Base-by-base conservation (phyloP, 2,797 vertebrate genomes). In the Coccyzus lansbergi region DNA sequence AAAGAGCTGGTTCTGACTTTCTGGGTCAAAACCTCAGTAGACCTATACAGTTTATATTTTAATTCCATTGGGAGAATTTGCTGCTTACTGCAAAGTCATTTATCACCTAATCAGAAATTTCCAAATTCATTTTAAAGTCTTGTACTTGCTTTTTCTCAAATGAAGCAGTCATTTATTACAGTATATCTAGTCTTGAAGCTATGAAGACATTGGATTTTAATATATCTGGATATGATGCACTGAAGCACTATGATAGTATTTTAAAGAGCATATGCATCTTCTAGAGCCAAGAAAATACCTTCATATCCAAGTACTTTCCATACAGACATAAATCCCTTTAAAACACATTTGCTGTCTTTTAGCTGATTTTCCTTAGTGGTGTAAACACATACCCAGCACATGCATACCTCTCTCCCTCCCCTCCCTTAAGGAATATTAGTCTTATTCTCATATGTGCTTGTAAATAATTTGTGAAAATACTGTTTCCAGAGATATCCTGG, bases 361-460 rank as follows among this genome's bases (percentile, higher is more conserved):
- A 67, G 6, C 8, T 76, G 52, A 33, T 75, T 92, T 93, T 38
- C 8, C 21, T 24, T 18, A 44, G 76, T 62, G 25, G 82, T 26
- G 22, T 10, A 91, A 93, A 17, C 2, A 62, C 14, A 38, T 12
- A 38, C 38, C 12, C 38, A 9, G 38, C 38, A 38, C 38, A 38
- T 38, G 12, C 38, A 38, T 38, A 9, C 3, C 4, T 52, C 15
- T 5, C 21, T 7, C 3, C 0, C 1, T 1, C 11, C n/a, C 2
- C 51, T 26, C 51, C 8, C 25, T 70, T n/a, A 49, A 11, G 34
- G 76, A 77, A 52, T 63, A 62, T 49, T 87, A 52, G 21, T 34
- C 22, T 70, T 64, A 38, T 59, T 90, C 9, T 88, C 8, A 25
- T 44, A n/a, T 0, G 1, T 53, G 6, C 6, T 71, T 33, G 26